These are phyloP conservation scores for Dicerorhinus sumatrensis DNA, from an alignment of 2,113 vertebrate species.

Conservation along the genomic window DNA sequence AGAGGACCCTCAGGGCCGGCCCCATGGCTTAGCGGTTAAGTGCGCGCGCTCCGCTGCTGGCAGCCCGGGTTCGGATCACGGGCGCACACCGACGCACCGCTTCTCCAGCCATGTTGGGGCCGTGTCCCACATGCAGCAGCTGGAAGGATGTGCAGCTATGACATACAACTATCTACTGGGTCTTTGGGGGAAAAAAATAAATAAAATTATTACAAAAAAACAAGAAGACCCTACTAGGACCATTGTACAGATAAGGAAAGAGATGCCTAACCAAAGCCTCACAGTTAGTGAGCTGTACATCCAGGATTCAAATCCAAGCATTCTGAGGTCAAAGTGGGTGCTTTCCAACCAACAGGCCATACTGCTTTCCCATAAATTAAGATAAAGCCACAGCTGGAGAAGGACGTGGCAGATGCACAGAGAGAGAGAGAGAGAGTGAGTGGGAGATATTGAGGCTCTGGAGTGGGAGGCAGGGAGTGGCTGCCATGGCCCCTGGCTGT, in stretches of 20 bases:
- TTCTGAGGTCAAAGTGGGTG: neutral
- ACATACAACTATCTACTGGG: no score
- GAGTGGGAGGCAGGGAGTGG: neutral
- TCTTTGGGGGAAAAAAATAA: no score
- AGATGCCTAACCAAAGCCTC: neutral
- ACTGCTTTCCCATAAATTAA: neutral
- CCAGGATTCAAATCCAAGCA: neutral
- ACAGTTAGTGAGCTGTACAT: neutral
- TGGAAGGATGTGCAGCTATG: no score
- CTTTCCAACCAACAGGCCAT: neutral
- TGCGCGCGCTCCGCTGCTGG: no score
- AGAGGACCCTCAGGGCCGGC: neutral
- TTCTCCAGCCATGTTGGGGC: no score
- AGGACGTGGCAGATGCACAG: neutral
- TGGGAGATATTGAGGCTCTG: neutral
- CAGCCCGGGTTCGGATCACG: no score
- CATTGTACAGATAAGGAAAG: neutral
- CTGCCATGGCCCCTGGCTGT: neutral
- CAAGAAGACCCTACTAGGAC: neutral
- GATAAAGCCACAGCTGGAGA: neutral
- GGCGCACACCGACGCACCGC: no score
- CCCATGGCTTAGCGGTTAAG: no score
- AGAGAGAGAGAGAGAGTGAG: no score
- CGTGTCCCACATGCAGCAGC: no score
- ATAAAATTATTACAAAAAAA: neutral